Conservation (phyloP, 2,888 invertebrate species). For the Papilio demoleus region DNA sequence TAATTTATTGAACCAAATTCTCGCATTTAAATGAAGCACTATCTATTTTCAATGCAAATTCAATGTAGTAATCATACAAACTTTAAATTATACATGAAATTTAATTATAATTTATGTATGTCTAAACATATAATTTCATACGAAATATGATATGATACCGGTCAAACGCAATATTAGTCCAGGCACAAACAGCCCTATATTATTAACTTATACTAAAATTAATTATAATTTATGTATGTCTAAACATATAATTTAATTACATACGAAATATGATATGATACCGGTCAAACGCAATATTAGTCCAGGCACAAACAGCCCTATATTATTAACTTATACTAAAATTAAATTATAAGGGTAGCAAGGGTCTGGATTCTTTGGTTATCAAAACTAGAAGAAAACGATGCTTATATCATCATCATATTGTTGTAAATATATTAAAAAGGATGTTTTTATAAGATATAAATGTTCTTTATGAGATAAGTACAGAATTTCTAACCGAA, state of each 20-base stretch:
- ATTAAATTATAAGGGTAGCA: constrained; percentile 23
- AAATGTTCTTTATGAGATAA: not conserved
- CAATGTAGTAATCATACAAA: too few species aligned
- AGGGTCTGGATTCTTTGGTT: constrained; percentile 2
- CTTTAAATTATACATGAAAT: too few species aligned
- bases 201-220: constrained; percentile 1
- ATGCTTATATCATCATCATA: not conserved
- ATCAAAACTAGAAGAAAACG: not conserved
- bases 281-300: not conserved
- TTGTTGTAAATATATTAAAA: too few species aligned
- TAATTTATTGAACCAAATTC: too few species aligned
- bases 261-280: not conserved
- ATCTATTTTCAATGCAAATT: too few species aligned
- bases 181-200: not conserved
- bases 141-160: constrained; percentile 5
- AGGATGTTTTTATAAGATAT: too few species aligned
- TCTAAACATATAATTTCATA: not conserved
- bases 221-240: constrained; percentile 15
- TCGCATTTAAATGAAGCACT: too few species aligned
- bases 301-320: not conserved
- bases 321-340: not conserved
- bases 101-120: too few species aligned
- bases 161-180: not conserved
- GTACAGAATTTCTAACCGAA: too few species aligned
- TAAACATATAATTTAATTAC: constrained; percentile 1